Conservation (phyloP, 2,797 vertebrate species). For the Manis javanica region DNA sequence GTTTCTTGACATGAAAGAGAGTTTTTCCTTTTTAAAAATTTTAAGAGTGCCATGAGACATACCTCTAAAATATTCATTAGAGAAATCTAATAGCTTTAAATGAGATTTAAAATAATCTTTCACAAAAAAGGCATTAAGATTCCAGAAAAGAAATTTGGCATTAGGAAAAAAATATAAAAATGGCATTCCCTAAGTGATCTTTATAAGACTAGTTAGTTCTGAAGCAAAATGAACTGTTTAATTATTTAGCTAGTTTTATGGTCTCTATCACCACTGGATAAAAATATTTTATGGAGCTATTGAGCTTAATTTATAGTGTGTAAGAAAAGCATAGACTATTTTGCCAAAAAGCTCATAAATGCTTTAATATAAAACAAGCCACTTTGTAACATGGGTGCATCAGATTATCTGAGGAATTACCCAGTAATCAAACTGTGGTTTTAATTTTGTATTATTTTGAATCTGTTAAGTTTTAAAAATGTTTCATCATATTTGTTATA, state of each 20-base stretch:
- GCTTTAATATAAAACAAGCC: neutral
- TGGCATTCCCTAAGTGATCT: slow-evolving; percentile 40
- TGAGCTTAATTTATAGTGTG: neutral
- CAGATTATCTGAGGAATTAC: neutral
- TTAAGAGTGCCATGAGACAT: neutral
- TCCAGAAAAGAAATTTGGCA: slow-evolving; percentile 38
- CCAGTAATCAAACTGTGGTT: neutral
- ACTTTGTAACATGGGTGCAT: neutral
- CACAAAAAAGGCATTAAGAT: slow-evolving; percentile 46
- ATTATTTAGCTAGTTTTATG: slow-evolving; percentile 30
- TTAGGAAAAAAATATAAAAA: slow-evolving; percentile 50
- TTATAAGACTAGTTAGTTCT: slow-evolving; percentile 28
- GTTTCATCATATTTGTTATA: neutral
- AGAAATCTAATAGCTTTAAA: slow-evolving; percentile 53
- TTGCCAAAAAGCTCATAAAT: neutral
- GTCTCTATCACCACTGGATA: neutral
- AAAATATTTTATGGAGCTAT: neutral
- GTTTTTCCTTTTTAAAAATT: neutral
- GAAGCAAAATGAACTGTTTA: slow-evolving; percentile 51
- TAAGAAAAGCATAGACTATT: neutral
- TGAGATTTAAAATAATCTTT: slow-evolving; percentile 54
- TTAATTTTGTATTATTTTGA: neutral
- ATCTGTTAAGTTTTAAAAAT: neutral
- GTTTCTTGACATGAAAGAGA: neutral
- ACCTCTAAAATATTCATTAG: slow-evolving; percentile 42